Base-by-base conservation (phyloP, 2,113 vertebrate genomes). In the Anolis sagrei region DNA sequence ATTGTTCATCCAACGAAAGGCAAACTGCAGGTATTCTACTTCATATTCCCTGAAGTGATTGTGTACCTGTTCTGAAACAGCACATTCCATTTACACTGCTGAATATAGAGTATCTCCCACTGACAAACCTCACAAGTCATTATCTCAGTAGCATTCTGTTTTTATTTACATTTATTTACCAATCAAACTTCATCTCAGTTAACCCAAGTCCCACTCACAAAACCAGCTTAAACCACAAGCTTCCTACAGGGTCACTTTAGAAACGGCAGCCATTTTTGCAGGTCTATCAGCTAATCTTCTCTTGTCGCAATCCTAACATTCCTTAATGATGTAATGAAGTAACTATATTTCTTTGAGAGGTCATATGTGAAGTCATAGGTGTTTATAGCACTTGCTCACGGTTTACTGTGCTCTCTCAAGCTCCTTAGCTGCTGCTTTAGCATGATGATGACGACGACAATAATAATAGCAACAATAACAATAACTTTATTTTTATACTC, bases 21-120 rank as follows among this genome's bases (percentile, higher is more conserved):
- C 98, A 87, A 98, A 98, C 96, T 99, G 98, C 62, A 98, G 95
- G 84, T 98, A 98, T 88, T 98, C 98, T 0, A 98, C 98, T 92
- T 98, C 98, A 32, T 98, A 98, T 93, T 93, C 97, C 94, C 96
- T 96, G 90, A 99, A 98, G 96, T 99, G 97, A 93, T 93, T 96
- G 84, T 98, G 98, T 87, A 99, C 97, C 95, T 98, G 97, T 95
- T 97, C 98, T 99, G 95, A 92, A 93, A 95, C 89, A 90, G 83
- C 93, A 96, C 80, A 74, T 44, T 66, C 76, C 84, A 87, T 84
- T 92, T 92, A 86, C 91, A 89, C 27, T 29, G 51, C 83, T 66
- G 76, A n/a, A 70, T 36, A 23, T 5, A 34, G 10, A 1, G 2
- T 1, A 21, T 8, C 23, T 58, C 61, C n/a, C 36, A 48, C 72